Conservation (phyloP, 2,888 invertebrate genomes). For the Sinotaia quadrata region DNA sequence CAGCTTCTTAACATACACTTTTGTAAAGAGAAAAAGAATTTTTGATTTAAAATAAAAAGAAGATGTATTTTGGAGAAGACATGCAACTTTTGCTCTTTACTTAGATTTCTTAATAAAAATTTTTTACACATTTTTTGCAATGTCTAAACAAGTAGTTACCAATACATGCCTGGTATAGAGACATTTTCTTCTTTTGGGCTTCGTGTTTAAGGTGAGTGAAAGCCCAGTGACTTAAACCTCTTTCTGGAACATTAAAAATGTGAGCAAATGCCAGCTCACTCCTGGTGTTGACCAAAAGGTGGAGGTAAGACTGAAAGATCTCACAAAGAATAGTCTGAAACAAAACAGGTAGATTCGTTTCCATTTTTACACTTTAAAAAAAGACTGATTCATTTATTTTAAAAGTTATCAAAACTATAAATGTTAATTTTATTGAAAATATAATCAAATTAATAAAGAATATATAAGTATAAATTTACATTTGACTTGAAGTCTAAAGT, state of each 20-base stretch:
- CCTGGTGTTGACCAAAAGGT: conserved; percentile 68
- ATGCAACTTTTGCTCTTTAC: background rate
- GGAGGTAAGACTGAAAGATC: conserved; percentile 64
- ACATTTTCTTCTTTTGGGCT: conserved; percentile 60
- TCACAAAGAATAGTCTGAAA: conserved; percentile 50
- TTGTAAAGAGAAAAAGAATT: background rate
- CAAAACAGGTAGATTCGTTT: conserved; percentile 1
- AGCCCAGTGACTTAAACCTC: conserved; percentile 66
- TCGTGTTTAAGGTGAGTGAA: conserved; percentile 69
- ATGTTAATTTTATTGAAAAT: no score
- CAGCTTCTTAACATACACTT: no score
- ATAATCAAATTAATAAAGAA: no score
- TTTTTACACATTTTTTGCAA: background rate
- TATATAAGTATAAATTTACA: no score
- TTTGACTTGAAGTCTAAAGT: no score
- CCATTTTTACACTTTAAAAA: no score
- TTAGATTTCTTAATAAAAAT: background rate
- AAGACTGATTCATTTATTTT: no score
- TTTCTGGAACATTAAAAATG: conserved; percentile 67
- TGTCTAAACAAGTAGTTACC: no score
- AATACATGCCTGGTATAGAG: conserved; percentile 68
- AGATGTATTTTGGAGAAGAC: background rate
- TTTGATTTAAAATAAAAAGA: background rate
- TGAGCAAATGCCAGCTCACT: conserved; percentile 68
- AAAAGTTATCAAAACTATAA: no score